Conservation (phyloP, 2,888 invertebrate genomes). For the Torymus texanus region DNA sequence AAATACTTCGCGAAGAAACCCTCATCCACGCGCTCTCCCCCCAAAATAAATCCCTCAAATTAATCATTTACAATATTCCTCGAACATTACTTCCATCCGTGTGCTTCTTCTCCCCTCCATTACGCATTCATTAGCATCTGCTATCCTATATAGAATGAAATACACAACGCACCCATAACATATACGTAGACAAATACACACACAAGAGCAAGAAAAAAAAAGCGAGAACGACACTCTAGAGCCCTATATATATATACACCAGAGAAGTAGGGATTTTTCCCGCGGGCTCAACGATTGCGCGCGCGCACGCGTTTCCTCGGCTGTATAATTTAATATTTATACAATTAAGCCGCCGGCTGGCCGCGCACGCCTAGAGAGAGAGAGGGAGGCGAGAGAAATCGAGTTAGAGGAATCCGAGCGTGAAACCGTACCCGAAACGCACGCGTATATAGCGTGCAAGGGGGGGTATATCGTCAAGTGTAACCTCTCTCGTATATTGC, state of each 20-base stretch:
- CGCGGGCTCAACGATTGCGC: conserved; percentile 46
- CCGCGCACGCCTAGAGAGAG: conserved; percentile 31
- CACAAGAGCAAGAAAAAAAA: not conserved
- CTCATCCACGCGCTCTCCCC: no score
- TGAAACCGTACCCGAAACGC: conserved; percentile 72
- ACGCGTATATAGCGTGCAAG: conserved; percentile 42
- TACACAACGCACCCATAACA: no score
- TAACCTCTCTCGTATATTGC: not conserved
- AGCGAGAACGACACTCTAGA: not conserved
- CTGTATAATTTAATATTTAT: conserved; percentile 73
- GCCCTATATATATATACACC: no score
- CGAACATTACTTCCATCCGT: not conserved
- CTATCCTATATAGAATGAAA: not conserved
- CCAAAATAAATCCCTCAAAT: no score
- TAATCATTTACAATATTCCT: no score
- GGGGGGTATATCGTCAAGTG: not conserved
- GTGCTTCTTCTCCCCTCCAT: conserved; percentile 2
- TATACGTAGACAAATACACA: no score
- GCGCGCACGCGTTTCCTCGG: conserved; percentile 54
- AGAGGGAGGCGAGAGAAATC: conserved; percentile 65
- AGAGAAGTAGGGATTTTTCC: not conserved
- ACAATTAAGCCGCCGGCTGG: conserved; percentile 70
- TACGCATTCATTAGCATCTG: conserved; percentile 24
- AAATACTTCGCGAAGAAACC: no score
- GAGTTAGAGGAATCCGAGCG: conserved; percentile 70